phyloP scores from a whole-genome alignment of 2,797 vertebrate genomes.

The Pangasius larnaudii region DNA sequence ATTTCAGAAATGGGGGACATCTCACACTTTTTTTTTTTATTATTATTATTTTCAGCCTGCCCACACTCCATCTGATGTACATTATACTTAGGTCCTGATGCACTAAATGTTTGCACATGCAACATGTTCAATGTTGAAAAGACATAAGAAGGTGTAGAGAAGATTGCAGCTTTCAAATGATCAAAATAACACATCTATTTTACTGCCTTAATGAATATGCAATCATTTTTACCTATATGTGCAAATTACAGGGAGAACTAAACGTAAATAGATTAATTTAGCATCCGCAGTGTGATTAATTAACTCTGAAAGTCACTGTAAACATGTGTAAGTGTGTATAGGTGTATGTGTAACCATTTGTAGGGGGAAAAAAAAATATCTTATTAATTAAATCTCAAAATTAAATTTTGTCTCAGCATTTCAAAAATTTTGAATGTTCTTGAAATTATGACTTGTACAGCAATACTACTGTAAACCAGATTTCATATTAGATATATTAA shows the following conservation, averaged over 20 bases:
- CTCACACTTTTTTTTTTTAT: background rate
- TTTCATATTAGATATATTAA: background rate
- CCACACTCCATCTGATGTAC: slow-evolving; percentile 21
- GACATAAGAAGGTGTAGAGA: background rate
- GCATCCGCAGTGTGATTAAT: background rate
- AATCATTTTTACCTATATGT: background rate
- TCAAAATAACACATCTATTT: background rate
- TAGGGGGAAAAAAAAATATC: background rate
- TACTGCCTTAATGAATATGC: background rate
- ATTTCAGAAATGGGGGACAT: background rate
- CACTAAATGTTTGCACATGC: background rate
- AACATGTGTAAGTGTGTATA: background rate
- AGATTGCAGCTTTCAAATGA: background rate
- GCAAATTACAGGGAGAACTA: background rate
- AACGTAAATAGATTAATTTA: background rate
- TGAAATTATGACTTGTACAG: background rate
- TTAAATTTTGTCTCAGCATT: background rate
- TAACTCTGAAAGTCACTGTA: background rate
- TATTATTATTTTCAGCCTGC: background rate
- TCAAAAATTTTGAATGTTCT: background rate
- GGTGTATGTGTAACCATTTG: background rate
- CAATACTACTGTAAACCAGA: background rate
- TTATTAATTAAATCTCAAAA: background rate
- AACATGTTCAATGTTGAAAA: background rate
- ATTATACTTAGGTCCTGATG: background rate